phyloP scores from a whole-genome alignment of 2,113 vertebrate species.

The Orycteropus afer region DNA sequence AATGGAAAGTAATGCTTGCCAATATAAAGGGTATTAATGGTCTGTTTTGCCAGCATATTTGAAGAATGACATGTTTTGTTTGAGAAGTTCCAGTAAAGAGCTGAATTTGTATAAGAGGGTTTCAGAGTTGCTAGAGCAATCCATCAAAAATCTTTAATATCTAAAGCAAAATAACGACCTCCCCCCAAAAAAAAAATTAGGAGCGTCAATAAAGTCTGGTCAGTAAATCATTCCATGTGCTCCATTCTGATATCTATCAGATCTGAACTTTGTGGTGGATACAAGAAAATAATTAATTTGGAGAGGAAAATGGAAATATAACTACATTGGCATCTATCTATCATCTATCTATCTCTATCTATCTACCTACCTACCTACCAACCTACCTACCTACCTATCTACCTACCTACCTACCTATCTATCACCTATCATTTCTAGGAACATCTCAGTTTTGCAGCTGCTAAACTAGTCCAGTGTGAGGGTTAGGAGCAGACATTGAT shows the following conservation, averaged over 20 bases:
- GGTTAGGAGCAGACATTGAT: rapidly evolving
- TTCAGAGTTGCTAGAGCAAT: neutral
- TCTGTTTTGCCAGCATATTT: neutral
- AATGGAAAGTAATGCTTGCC: neutral
- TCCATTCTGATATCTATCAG: neutral
- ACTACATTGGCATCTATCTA: rapidly evolving
- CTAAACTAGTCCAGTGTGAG: neutral
- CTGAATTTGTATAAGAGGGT: neutral
- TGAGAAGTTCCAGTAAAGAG: neutral
- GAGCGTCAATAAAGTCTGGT: neutral
- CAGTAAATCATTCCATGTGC: neutral
- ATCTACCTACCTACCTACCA: too few species aligned
- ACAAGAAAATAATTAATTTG: neutral
- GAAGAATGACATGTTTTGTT: neutral
- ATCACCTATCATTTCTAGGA: neutral
- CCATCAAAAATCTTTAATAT: conserved; percentile 11
- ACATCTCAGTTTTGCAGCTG: rapidly evolving
- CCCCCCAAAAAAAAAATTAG: neutral
- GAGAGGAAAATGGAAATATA: neutral
- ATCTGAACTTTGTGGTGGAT: neutral
- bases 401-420: too few species aligned
- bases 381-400: too few species aligned
- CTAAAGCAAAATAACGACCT: neutral
- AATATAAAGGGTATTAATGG: neutral
- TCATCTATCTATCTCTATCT: too few species aligned